Conservation (phyloP, 1,140 invertebrate species). For the Drosophila azteca region DNA sequence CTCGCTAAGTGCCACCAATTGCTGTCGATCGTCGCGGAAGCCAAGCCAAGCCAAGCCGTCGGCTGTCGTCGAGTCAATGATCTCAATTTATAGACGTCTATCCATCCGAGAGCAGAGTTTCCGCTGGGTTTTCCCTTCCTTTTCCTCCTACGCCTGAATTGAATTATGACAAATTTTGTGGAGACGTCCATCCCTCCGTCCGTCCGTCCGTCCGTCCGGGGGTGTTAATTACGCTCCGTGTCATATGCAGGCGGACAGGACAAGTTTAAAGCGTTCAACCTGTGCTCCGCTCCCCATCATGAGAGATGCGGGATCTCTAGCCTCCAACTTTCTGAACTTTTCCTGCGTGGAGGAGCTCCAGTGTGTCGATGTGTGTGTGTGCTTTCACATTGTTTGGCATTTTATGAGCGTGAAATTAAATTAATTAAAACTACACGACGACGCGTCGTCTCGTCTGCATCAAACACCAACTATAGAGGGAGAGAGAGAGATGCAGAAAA, state of each 20-base stretch:
- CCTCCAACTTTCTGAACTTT: slow-evolving; percentile 2
- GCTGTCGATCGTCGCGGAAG: slow-evolving; percentile 25
- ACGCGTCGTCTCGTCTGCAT: slow-evolving; percentile 13
- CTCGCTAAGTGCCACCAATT: slow-evolving; percentile 52
- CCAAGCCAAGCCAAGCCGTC: neutral
- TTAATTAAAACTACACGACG: slow-evolving; percentile 76
- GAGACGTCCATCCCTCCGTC: neutral
- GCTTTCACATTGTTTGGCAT: slow-evolving; percentile 67
- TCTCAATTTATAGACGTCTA: slow-evolving; percentile 6
- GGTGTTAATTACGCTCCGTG: slow-evolving; percentile 52
- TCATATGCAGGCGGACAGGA: slow-evolving; percentile 48
- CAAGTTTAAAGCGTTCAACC: slow-evolving; percentile 32
- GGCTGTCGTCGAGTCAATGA: slow-evolving; percentile 7
- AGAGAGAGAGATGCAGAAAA: no score
- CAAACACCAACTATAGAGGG: no score
- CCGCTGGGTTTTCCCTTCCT: slow-evolving; percentile 24
- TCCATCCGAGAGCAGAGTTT: neutral
- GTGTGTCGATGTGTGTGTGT: no score
- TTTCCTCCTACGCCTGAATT: slow-evolving; percentile 35
- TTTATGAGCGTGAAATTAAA: slow-evolving; percentile 76
- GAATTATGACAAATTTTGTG: slow-evolving; percentile 50
- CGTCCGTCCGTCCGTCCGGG: neutral
- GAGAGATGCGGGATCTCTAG: slow-evolving; percentile 18
- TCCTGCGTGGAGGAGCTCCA: slow-evolving; percentile 1
- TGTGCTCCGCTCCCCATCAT: neutral